Conservation (phyloP, 2,888 invertebrate species). For the Neoaliturus tenellus region DNA sequence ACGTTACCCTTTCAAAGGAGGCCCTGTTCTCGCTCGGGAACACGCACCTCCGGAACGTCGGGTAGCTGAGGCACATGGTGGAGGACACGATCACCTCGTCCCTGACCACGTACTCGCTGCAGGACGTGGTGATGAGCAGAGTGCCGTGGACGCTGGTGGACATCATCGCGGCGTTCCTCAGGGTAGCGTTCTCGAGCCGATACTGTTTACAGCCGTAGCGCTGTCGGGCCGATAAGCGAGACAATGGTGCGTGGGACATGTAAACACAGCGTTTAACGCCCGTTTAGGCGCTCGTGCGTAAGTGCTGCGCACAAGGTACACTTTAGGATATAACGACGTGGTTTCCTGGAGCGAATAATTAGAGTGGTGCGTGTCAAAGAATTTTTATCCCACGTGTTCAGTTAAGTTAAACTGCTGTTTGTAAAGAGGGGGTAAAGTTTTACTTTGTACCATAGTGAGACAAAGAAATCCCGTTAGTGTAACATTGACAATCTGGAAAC, state of each 20-base stretch:
- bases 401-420: too few species aligned
- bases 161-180: slow-evolving; percentile 14
- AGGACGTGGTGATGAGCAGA: slow-evolving; percentile 1
- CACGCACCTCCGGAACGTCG: slow-evolving; percentile 19
- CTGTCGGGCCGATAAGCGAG: not conserved
- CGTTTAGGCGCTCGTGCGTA: not conserved
- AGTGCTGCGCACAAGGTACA: not conserved
- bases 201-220: slow-evolving; percentile 6
- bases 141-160: slow-evolving; percentile 33
- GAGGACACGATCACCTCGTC: not conserved
- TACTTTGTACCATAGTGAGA: too few species aligned
- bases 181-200: not conserved
- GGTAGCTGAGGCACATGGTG: slow-evolving; percentile 25
- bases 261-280: slow-evolving; percentile 6
- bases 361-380: too few species aligned
- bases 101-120: not conserved
- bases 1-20: not conserved
- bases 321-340: not conserved
- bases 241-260: slow-evolving; percentile 15
- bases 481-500: too few species aligned
- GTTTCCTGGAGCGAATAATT: not conserved
- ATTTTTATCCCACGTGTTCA: too few species aligned
- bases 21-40: slow-evolving; percentile 15
- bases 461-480: too few species aligned
- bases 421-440: too few species aligned